phyloP scores from a whole-genome alignment of 2,888 invertebrate genomes.

The Cosmorhoe ocellata region DNA sequence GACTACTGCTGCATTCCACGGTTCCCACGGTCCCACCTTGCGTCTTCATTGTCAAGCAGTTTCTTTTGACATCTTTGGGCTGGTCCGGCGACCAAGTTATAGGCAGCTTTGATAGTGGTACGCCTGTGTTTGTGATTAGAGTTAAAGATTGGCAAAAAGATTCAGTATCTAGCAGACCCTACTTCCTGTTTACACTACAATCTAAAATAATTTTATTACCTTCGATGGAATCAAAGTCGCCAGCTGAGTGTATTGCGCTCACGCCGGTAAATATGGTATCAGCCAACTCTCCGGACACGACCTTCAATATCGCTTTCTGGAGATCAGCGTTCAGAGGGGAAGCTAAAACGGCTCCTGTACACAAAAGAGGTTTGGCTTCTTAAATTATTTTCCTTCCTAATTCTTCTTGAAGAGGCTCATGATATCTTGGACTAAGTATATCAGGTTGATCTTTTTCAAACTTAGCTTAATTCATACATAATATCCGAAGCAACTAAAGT shows the following conservation, averaged over 20 bases:
- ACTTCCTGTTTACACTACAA: no score
- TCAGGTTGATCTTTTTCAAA: no score
- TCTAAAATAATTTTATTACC: not conserved
- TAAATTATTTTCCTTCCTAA: no score
- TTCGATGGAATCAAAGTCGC: not conserved
- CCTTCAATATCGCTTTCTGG: not conserved
- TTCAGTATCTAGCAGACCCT: no score
- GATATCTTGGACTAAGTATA: no score
- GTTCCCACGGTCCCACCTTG: not conserved
- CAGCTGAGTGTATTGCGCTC: not conserved
- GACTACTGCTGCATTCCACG: not conserved
- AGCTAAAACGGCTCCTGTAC: not conserved
- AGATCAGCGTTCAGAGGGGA: not conserved
- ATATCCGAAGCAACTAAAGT: no score
- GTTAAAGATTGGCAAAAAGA: no score
- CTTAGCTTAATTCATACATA: no score
- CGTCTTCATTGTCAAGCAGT: not conserved
- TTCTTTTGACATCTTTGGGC: not conserved
- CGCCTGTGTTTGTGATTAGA: not conserved
- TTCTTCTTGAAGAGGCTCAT: no score
- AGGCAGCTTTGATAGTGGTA: not conserved
- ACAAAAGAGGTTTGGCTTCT: not conserved
- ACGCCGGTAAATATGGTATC: not conserved
- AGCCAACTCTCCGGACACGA: not conserved
- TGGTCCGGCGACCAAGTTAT: not conserved